Percentiles rank a stretch among this genome's conserved stretches.
Conservation (phyloP, 2,888 invertebrate species). For the Stramonita haemastoma region DNA sequence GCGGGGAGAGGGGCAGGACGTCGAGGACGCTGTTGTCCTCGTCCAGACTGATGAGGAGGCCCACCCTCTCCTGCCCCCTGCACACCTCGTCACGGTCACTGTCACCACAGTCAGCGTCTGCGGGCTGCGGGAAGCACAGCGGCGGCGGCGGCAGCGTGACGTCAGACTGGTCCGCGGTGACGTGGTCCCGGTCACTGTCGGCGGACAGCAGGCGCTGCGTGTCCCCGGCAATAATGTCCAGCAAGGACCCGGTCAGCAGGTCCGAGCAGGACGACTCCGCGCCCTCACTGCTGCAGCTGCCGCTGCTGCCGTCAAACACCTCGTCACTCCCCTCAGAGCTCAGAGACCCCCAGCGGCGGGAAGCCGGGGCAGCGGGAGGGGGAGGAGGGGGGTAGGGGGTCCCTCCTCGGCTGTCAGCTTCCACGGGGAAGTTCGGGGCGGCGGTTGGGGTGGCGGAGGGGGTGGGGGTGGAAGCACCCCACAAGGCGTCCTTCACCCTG, state of each 20-base stretch:
- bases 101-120: neutral
- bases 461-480: neutral
- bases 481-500: neutral
- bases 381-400: neutral
- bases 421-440: neutral
- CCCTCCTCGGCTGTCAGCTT: neutral
- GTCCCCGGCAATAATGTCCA: conserved; percentile 8
- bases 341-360: neutral
- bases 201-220: conserved; percentile 24
- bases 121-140: neutral
- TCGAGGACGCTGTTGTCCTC: conserved; percentile 41
- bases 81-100: too few species aligned
- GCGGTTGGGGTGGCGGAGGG: neutral
- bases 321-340: conserved; percentile 42
- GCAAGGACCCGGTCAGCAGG: conserved; percentile 1
- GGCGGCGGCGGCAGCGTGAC: neutral
- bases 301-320: conserved; percentile 33
- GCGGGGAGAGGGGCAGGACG: conserved; percentile 44
- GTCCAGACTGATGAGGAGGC: neutral
- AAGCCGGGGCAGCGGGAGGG: neutral
- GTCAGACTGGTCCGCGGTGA: neutral
- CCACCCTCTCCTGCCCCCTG: neutral
- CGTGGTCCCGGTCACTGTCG: neutral
- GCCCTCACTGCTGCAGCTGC: too few species aligned
- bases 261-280: too few species aligned